These are phyloP conservation scores for Mnemiopsis leidyi DNA, from an alignment of 37 sponge, comb jelly and placozoan genomes.

Conservation along the genomic window DNA sequence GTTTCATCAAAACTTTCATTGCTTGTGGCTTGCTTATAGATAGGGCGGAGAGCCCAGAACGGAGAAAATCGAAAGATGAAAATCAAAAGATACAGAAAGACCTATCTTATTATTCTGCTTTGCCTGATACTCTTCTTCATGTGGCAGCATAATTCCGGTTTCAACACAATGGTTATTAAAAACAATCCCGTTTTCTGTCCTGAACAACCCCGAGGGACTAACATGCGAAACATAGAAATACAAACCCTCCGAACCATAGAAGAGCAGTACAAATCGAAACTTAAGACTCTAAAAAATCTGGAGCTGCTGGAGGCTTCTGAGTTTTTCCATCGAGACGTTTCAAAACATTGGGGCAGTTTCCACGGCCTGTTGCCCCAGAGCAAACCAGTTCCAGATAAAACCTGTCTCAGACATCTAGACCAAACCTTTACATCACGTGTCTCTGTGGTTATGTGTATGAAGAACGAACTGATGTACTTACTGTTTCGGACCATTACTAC, in stretches of 20 bases:
- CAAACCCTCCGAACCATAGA: not conserved
- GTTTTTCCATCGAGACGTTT: not conserved
- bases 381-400: not conserved
- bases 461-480: slow-evolving; percentile 32
- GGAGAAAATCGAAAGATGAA: not conserved
- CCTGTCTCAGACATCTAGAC: not conserved
- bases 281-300: not conserved
- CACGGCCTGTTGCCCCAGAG: not conserved
- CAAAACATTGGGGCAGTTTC: not conserved
- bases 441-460: slow-evolving; percentile 2
- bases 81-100: not conserved
- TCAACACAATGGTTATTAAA: not conserved
- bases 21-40: no score
- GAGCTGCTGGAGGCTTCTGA: not conserved
- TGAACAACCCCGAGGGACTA: not conserved
- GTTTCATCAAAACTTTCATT: no score
- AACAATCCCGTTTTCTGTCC: not conserved
- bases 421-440: not conserved
- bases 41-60: no score
- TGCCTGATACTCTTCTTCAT: not conserved
- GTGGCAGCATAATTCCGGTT: not conserved
- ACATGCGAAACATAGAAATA: not conserved
- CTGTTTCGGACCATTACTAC: not conserved
- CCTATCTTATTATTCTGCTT: not conserved
- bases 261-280: not conserved